Evolutionary conservation across 2,797 vertebrate genomes (phyloP).

Genomic region (Poeciliopsis presidionis): DNA sequence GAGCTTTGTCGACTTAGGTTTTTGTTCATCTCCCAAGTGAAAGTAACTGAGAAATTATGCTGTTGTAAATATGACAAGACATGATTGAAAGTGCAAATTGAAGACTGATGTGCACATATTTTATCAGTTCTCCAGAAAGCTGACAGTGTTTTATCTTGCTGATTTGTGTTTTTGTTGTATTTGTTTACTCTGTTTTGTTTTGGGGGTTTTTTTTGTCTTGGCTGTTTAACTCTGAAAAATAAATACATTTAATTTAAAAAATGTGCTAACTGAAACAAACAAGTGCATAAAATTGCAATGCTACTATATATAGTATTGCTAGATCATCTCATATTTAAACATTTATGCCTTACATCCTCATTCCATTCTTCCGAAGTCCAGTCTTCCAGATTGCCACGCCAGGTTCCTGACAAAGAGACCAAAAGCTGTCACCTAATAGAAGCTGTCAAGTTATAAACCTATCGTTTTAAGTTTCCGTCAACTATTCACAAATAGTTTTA

Average conservation of each 20-base stretch:
- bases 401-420: slow-evolving; percentile 75
- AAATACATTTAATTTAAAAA: no score
- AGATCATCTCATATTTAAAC: background rate
- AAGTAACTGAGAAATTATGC: background rate
- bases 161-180: no score
- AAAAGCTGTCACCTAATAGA: slow-evolving; percentile 17
- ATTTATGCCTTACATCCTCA: slow-evolving; percentile 89
- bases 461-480: background rate
- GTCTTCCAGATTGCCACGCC: slow-evolving; percentile 91
- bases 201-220: no score
- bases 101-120: background rate
- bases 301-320: background rate
- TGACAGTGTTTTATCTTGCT: no score
- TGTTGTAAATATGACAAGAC: background rate
- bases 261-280: background rate
- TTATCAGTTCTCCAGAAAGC: no score
- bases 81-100: background rate
- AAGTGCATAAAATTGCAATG: background rate
- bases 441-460: slow-evolving; percentile 16
- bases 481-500: background rate
- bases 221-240: no score
- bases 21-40: background rate
- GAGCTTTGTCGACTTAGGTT: background rate
- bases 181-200: no score
- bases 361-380: slow-evolving; percentile 97